Conservation (phyloP, 2,113 vertebrate species). For the Chloroceryle aenea region DNA sequence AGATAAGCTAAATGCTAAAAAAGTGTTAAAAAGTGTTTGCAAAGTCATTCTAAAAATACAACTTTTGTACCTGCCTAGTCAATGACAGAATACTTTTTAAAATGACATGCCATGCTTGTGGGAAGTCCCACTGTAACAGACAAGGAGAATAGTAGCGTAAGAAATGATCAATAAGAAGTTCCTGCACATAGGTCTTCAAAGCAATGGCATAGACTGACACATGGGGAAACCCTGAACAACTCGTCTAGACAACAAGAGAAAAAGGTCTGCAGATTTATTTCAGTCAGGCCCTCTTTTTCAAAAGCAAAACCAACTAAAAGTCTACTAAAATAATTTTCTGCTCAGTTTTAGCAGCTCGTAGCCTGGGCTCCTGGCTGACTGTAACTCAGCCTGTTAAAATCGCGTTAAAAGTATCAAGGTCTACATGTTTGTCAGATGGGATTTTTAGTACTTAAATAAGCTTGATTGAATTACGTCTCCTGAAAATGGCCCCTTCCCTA, state of each 20-base stretch:
- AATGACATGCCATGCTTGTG: neutral
- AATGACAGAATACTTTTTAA: neutral
- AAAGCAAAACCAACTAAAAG: neutral
- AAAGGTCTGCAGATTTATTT: neutral
- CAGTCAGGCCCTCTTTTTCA: neutral
- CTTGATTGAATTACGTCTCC: conserved; percentile 7
- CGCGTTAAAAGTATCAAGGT: neutral
- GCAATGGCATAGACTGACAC: neutral
- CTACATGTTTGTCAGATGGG: neutral
- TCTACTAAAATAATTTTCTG: neutral
- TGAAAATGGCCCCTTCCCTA: neutral
- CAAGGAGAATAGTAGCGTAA: neutral
- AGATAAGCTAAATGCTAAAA: neutral
- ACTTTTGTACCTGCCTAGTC: neutral
- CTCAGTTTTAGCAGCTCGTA: conserved; percentile 18
- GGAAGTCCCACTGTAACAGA: neutral
- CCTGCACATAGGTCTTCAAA: neutral
- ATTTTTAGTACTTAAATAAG: conserved; percentile 8
- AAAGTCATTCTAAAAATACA: conserved; percentile 13
- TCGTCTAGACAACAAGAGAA: neutral
- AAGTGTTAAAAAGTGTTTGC: neutral
- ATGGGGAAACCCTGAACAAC: neutral
- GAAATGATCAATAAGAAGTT: neutral
- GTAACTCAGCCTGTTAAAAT: neutral
- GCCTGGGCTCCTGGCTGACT: neutral